Evolutionary conservation across 2,888 invertebrate species (phyloP), one percentile per base, ranked within the genome.

Genomic region (Alentia gelatinosa): DNA sequence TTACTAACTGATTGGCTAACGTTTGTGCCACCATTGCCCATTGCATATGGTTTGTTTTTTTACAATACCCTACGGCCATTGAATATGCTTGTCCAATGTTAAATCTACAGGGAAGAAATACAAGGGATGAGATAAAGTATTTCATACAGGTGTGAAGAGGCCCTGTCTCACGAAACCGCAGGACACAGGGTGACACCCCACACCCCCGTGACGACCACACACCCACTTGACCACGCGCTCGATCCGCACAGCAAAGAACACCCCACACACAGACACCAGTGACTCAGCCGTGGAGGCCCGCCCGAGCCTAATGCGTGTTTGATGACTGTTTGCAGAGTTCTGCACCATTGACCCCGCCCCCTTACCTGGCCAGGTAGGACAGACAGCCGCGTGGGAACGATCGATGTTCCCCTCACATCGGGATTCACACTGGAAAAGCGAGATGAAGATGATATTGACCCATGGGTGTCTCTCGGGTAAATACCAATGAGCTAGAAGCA

Each of bases 331-430:
- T 79, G 39, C 23, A 19, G 19, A n/a, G 79, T 79, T 79, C 79
- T 79, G 79, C 37, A 39, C 37, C 39, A 79, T 35, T 79, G n/a
- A 33, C 26, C 30, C 33, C 26, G 74, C 0, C 1, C 5, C 74
- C 74, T 1, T 9, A 3, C 56, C n/a, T 12, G n/a, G 56, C 12
- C 56, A 56, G 56, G 79, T 35, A 26, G 79, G 37, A 35, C n/a
- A 26, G 79, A 35, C 79, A 79, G 79, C 15, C 5, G 35, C 79
- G 37, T 79, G 79, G 37, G 79, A 79, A 79, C 79, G 39, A 79
- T 79, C 79, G 39, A 79, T 79, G 79, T 12, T 0, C 35, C 79
- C 35, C 35, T 79, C 39, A 19, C 37, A 79, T 79, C 37, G 1
- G 35, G 37, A 37, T 39, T 35, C 79, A 79, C 39, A 79, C 1